Base-by-base conservation (phyloP, 2,888 invertebrate genomes). In the Dimorphilus gyrociliatus region DNA sequence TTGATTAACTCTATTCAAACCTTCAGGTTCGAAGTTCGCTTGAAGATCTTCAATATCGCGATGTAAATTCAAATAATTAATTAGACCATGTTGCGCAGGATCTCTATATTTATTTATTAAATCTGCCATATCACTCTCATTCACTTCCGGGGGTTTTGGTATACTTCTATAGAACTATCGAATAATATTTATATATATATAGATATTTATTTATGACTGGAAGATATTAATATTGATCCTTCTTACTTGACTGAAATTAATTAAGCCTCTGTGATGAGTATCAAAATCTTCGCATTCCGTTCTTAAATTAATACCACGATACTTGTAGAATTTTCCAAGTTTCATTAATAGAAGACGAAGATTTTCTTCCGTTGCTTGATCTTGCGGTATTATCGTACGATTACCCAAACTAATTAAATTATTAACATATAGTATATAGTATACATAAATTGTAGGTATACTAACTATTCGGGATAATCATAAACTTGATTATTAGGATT, bases 241-340 rank as follows among this genome's bases (percentile, higher is more conserved):
- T 16, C 30, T 21, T 39, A 60, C 62, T 53, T 61, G 60, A 34
- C 55, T 59, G 34, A 62, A 56, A 18, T 56, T 51, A 8, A 63
- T 51, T 15, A 51, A 45, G 4, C 63, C 60, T 38, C 49, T 53
- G 37, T 59, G 53, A 31, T 59, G 57, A 23, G 44, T 37, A 39
- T 63, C 63, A 48, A 60, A 61, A 33, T 61, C 57, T 37, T 57
- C 52, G 43, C 54, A 62, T 27, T 48, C 45, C 3, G 51, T 51
- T 21, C 53, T 41, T 16, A 63, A 34, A 35, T 54, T 55, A 34
- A 60, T 44, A 13, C 60, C 59, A 38, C 55, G 48, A 33, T 53
- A 50, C 16, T 45, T 40, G 45, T 58, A 62, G 36, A 45, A 55
- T 29, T 48, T 41, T 28, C 51, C 45, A 36, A 62, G 48, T n/a